These are phyloP conservation scores for Lepidurus apus DNA, from an alignment of 1,140 invertebrate species.

Conservation along the genomic window DNA sequence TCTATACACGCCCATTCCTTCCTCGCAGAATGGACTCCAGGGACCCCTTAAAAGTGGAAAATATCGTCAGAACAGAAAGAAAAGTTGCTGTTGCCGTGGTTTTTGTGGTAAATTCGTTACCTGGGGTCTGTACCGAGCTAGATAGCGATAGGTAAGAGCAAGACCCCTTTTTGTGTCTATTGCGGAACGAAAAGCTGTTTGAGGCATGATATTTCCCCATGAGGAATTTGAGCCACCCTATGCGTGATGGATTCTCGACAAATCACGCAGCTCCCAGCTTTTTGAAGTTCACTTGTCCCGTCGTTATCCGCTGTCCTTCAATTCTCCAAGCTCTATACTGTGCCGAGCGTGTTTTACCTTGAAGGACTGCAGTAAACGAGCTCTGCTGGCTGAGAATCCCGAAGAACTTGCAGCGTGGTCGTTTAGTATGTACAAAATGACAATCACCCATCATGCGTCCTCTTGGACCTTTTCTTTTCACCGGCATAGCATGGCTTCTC, in stretches of 20 bases:
- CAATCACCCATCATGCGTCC: conserved; percentile 20
- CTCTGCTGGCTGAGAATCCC: too few relatives aligned
- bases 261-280: not conserved
- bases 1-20: too few relatives aligned
- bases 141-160: not conserved
- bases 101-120: too few relatives aligned
- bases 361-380: too few relatives aligned
- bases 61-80: too few relatives aligned
- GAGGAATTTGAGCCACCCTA: not conserved
- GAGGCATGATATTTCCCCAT: not conserved
- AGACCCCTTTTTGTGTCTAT: not conserved
- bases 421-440: not conserved
- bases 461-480: not conserved
- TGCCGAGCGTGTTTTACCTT: too few relatives aligned
- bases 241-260: not conserved
- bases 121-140: not conserved
- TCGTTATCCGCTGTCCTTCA: not conserved
- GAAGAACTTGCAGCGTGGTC: not conserved
- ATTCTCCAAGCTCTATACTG: not conserved
- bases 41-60: too few relatives aligned
- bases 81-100: too few relatives aligned
- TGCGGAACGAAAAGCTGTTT: not conserved
- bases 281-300: not conserved
- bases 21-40: too few relatives aligned
- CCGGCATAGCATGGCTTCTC: not conserved